Evolutionary conservation across 1,140 invertebrate genomes (phyloP), one percentile per base, ranked within the genome.

Genomic region (Radopholus similis): DNA sequence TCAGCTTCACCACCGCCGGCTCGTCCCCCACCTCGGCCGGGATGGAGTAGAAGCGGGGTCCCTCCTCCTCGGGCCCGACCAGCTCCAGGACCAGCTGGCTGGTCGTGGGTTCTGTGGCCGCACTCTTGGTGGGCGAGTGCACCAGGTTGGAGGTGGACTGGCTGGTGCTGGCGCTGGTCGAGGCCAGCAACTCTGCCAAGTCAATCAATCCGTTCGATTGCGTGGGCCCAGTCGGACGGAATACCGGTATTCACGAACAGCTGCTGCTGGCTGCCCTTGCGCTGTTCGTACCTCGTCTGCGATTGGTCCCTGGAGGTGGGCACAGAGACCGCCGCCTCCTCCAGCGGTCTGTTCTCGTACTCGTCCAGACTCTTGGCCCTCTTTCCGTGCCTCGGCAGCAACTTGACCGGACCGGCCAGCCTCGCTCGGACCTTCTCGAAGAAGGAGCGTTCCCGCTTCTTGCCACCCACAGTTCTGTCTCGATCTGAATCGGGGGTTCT

Each of bases 21-120:
- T 62, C 58, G 18, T 35, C 18, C 28, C 34, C 32, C 8, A 62
- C 49, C 32, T 62, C 58, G 28, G 58, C 1, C 30, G 58, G 58
- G 8, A 62, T 62, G 23, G 40, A 2, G 30, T 62, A 62, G 30
- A 42, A 62, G 37, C 26, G 40, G 4, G 58, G 58, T 18, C 40
- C 40, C 32, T 62, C 58, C 6, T 62, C 58, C 8, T 62, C 58
- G n/a, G 58, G 4, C 8, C 58, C 58, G 30, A 62, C 44, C 18
- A 62, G 49, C 44, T 62, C 58, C 32, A 62, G n/a, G 32, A 62
- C 32, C 30, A 62, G 28, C 44, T 62, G 58, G n/a, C 58, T 62
- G n/a, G n/a, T 62, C 32, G 38, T 11, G 34, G 18, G 44, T 62
- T 38, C 4, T 49, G n/a, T 42, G 13, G 26, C 21, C 26, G 28